Percentiles rank a stretch among this genome's conserved stretches.
These are phyloP conservation scores for Rhyacichthys aspro DNA, from an alignment of 2,797 vertebrate genomes.

Conservation along the genomic window DNA sequence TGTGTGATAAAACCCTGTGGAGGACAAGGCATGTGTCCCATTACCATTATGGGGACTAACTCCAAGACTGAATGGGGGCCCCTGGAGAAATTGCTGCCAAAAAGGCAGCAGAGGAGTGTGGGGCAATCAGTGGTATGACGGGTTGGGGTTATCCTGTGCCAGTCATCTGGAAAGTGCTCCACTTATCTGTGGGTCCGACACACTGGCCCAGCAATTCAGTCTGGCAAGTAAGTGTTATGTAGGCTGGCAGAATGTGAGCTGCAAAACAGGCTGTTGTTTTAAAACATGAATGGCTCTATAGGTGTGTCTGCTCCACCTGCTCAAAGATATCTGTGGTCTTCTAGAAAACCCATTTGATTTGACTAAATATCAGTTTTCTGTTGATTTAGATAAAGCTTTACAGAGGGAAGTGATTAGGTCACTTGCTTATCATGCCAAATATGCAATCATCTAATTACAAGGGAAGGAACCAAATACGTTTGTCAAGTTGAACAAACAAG, in stretches of 20 bases:
- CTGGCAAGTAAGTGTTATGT: constrained; percentile 62
- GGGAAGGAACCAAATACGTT: no score
- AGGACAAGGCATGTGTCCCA: constrained; percentile 66
- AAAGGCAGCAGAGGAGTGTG: constrained; percentile 75
- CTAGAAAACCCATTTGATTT: constrained; percentile 49
- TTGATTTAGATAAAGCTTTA: no score
- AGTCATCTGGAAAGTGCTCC: constrained; percentile 79
- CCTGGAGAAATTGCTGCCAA: constrained; percentile 73
- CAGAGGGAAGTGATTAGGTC: no score
- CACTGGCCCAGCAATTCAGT: constrained; percentile 64
- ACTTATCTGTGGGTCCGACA: constrained; percentile 70
- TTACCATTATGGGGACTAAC: constrained; percentile 69
- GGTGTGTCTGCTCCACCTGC: constrained; percentile 28
- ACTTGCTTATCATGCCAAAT: no score
- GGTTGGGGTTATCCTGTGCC: constrained; percentile 69
- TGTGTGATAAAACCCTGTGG: constrained; percentile 28
- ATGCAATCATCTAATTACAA: no score
- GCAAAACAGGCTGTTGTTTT: constrained; percentile 48
- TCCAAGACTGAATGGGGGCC: constrained; percentile 68
- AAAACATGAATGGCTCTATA: constrained; percentile 46
- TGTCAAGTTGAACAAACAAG: no score
- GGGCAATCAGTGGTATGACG: constrained; percentile 75
- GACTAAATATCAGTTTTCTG: constrained; percentile 36
- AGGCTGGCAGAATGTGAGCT: constrained; percentile 63
- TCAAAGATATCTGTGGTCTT: constrained; percentile 47